Evolutionary conservation across 2,797 vertebrate genomes (phyloP).

Genomic region (Mus minutoides): DNA sequence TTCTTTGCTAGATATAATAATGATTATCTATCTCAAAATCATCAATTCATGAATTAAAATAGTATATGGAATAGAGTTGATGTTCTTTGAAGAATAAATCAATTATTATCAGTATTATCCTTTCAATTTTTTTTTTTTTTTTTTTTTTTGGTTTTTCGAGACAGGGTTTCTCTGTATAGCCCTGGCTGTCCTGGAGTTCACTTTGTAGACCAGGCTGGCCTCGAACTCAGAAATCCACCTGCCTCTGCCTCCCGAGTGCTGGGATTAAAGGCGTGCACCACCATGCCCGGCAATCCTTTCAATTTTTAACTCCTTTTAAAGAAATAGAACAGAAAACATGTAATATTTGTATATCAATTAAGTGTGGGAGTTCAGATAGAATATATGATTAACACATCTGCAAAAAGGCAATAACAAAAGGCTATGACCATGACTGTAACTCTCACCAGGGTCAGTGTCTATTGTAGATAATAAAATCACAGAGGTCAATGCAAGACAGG

Average conservation of each 20-base stretch:
- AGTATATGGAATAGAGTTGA: not conserved
- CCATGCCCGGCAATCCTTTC: too few species aligned
- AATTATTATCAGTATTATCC: not conserved
- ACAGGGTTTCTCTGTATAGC: too few species aligned
- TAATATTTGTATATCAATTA: not conserved
- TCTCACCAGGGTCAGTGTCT: not conserved
- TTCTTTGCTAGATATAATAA: not conserved
- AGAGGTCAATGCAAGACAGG: not conserved
- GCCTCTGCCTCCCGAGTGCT: too few species aligned
- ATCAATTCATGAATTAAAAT: conserved; percentile 10
- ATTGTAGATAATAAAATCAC: not conserved
- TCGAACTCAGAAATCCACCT: too few species aligned
- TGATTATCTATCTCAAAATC: not conserved
- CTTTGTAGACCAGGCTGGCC: too few species aligned
- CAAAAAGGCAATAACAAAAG: conserved; percentile 29
- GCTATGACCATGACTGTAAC: not conserved
- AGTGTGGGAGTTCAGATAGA: not conserved
- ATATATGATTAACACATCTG: not conserved
- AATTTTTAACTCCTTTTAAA: conserved; percentile 39
- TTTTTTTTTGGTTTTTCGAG: too few species aligned
- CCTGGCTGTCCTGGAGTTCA: too few species aligned
- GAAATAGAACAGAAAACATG: not conserved
- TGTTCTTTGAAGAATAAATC: conserved; percentile 28
- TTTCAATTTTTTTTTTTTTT: conserved; percentile 48
- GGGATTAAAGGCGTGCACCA: too few species aligned